These are phyloP conservation scores for Hymenopus coronatus DNA, from an alignment of 2,888 invertebrate genomes.

Conservation along the genomic window DNA sequence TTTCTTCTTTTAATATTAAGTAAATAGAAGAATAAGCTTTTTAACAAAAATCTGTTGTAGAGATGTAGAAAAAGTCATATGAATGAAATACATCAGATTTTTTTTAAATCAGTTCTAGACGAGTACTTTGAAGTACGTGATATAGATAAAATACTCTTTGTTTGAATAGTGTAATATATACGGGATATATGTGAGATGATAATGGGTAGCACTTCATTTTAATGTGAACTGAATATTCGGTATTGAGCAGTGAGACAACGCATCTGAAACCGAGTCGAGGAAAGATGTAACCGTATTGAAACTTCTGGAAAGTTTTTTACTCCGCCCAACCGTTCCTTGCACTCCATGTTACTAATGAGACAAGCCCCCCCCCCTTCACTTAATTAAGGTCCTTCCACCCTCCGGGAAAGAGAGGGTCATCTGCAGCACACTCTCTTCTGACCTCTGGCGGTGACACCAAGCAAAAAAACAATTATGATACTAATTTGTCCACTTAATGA, in stretches of 20 bases:
- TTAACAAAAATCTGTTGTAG: too few species aligned
- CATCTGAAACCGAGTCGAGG: background rate
- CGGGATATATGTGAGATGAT: too few species aligned
- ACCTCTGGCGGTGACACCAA: background rate
- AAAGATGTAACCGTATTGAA: background rate
- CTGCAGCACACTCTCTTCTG: background rate
- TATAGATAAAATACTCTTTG: too few species aligned
- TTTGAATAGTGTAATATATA: too few species aligned
- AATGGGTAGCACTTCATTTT: background rate
- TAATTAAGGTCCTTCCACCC: background rate
- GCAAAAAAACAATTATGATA: background rate
- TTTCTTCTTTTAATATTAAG: too few species aligned
- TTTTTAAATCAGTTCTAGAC: too few species aligned
- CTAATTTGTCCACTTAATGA: background rate
- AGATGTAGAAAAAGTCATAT: too few species aligned
- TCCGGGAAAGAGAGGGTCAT: background rate
- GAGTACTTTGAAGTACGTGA: too few species aligned
- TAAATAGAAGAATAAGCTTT: too few species aligned
- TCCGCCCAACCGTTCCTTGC: background rate
- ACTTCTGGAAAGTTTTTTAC: background rate
- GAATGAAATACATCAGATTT: too few species aligned
- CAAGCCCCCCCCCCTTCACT: background rate
- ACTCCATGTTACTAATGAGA: background rate
- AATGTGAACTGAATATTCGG: background rate
- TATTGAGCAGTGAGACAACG: background rate